These are phyloP conservation scores for Hucho hucho DNA, from an alignment of 2,113 vertebrate genomes.

Conservation along the genomic window DNA sequence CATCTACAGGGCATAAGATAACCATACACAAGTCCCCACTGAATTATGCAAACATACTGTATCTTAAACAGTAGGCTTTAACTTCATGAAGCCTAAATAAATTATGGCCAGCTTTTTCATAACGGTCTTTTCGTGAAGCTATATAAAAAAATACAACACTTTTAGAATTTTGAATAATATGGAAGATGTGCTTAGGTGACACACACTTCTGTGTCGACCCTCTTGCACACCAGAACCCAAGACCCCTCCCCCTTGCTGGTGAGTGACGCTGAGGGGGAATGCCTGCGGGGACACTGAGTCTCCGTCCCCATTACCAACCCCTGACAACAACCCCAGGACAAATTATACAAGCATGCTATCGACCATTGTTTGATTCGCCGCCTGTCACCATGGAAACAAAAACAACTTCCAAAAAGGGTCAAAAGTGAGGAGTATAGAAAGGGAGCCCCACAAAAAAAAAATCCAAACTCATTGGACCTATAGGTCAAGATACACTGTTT, in stretches of 20 bases:
- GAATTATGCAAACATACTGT: no score
- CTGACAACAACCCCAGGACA: background rate
- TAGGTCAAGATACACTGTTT: background rate
- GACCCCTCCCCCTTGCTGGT: background rate
- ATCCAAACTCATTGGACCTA: background rate
- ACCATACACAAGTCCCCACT: no score
- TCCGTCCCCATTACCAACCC: background rate
- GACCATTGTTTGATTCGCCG: background rate
- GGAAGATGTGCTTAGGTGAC: no score
- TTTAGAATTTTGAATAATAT: no score
- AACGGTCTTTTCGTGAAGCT: no score
- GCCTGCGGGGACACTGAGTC: background rate
- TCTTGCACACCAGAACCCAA: background rate
- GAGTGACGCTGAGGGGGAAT: background rate
- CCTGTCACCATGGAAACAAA: background rate
- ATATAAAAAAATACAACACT: no score
- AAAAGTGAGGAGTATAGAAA: background rate
- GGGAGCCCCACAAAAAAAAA: background rate
- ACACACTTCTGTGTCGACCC: no score
- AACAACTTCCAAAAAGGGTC: background rate
- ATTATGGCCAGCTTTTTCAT: no score
- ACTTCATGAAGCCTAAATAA: no score
- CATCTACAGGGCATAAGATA: slow-evolving; percentile 53
- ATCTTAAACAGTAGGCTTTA: no score
- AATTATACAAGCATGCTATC: background rate